Conservation (phyloP, 2,113 vertebrate genomes). For the Brachirus orientalis region DNA sequence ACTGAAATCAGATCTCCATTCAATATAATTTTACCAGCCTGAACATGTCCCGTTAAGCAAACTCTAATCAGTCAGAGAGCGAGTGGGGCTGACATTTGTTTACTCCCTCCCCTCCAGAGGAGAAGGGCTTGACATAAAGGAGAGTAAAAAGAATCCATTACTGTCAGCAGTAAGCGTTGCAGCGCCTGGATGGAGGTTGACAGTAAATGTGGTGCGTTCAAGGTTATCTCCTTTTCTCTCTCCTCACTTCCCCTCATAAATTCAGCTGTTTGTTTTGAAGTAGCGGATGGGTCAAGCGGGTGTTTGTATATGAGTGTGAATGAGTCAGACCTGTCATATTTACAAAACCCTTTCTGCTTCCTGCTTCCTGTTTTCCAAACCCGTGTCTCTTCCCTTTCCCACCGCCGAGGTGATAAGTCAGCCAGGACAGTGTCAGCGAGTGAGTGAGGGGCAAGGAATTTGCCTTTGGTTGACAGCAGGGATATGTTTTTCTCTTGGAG, state of each 20-base stretch:
- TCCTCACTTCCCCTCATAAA: constrained; percentile 51
- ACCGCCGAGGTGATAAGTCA: background rate
- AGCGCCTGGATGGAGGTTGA: constrained; percentile 41
- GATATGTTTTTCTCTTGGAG: constrained; percentile 56
- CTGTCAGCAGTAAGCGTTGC: constrained; percentile 46
- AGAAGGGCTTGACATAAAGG: constrained; percentile 42
- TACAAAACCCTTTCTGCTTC: background rate
- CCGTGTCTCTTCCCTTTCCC: background rate
- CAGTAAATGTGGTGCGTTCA: constrained; percentile 46
- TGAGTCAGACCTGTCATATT: constrained; percentile 15
- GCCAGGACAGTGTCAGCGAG: constrained; percentile 5
- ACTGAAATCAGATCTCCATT: constrained; percentile 61
- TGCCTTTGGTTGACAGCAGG: constrained; percentile 35
- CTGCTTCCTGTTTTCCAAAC: background rate
- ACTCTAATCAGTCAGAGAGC: constrained; percentile 49
- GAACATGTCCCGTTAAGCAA: constrained; percentile 58
- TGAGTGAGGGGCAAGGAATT: constrained; percentile 32
- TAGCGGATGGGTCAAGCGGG: background rate
- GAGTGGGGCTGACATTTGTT: constrained; percentile 51
- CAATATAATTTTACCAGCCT: constrained; percentile 27
- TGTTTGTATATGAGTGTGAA: constrained; percentile 1
- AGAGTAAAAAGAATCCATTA: constrained; percentile 63
- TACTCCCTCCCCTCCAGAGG: constrained; percentile 35
- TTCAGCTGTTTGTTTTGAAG: constrained; percentile 56
- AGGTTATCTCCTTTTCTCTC: constrained; percentile 47